Conservation (phyloP, 2,113 vertebrate genomes). For the Megaceryle torquata region DNA sequence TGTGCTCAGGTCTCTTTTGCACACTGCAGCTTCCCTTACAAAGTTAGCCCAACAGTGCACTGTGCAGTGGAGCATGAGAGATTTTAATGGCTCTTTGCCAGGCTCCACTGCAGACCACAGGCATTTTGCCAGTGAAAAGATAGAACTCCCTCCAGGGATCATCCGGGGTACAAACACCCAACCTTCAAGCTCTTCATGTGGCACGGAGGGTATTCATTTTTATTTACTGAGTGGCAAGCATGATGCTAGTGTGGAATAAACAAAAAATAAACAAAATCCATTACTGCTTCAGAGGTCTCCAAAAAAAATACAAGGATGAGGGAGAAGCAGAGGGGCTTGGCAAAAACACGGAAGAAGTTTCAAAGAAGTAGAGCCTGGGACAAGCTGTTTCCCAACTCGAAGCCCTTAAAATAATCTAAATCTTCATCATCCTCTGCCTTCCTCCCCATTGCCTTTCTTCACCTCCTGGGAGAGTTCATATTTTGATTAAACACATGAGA, state of each 20-base stretch:
- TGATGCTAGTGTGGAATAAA: background rate
- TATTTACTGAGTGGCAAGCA: background rate
- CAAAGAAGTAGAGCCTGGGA: background rate
- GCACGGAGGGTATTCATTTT: background rate
- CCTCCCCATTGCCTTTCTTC: background rate
- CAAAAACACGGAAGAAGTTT: background rate
- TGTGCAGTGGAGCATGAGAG: background rate
- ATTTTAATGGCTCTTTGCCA: background rate
- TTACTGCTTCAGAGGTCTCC: background rate
- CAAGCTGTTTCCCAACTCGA: background rate
- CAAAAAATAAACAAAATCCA: background rate
- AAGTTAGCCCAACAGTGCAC: rapidly evolving
- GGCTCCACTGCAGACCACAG: background rate
- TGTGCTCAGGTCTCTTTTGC: background rate
- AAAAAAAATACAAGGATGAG: background rate
- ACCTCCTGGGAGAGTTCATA: background rate
- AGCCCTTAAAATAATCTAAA: background rate
- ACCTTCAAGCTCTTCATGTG: background rate
- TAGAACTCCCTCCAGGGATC: background rate
- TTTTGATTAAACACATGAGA: background rate
- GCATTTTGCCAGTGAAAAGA: background rate
- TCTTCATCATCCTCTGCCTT: background rate
- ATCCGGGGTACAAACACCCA: background rate
- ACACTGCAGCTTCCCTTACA: background rate
- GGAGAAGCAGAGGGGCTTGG: background rate